A percentile compares a stretch with the other conserved stretches of the same genome.
Conservation (phyloP, 1,140 invertebrate species). For the Trissolcus basalis region DNA sequence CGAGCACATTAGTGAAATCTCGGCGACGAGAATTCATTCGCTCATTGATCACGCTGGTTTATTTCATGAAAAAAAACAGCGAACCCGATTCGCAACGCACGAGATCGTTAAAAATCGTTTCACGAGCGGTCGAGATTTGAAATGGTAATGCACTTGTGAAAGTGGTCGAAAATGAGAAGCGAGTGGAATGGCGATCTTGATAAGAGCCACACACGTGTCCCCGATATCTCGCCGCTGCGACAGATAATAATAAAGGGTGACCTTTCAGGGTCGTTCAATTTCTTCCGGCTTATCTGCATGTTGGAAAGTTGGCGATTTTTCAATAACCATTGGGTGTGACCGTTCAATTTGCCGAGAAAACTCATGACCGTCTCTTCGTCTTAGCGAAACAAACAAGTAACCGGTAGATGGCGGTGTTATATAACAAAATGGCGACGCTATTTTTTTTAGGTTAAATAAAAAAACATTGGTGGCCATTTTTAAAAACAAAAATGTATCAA, state of each 20-base stretch:
- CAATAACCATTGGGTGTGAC: not conserved
- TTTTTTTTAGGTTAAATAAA: no score
- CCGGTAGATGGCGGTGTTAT: no score
- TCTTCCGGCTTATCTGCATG: conserved; percentile 19
- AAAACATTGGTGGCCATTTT: no score
- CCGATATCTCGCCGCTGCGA: conserved; percentile 1
- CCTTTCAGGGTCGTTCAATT: conserved; percentile 48
- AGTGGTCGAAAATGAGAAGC: conserved; percentile 30
- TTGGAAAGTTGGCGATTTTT: conserved; percentile 1
- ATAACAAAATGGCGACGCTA: no score
- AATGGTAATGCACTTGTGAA: conserved; percentile 31
- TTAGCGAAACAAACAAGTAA: no score
- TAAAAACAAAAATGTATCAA: no score
- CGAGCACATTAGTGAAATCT: no score
- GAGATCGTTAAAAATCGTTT: not conserved
- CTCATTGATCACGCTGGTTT: no score
- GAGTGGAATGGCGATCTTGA: conserved; percentile 22
- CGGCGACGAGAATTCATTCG: no score
- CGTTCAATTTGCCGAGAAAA: no score
- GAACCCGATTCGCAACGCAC: conserved; percentile 7
- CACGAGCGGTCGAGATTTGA: not conserved
- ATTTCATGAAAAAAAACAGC: not conserved
- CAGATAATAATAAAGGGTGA: conserved; percentile 23
- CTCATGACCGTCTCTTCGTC: no score
- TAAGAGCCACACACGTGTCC: conserved; percentile 14